phyloP scores from a whole-genome alignment of 2,113 vertebrate species.

The Gobius niger region DNA sequence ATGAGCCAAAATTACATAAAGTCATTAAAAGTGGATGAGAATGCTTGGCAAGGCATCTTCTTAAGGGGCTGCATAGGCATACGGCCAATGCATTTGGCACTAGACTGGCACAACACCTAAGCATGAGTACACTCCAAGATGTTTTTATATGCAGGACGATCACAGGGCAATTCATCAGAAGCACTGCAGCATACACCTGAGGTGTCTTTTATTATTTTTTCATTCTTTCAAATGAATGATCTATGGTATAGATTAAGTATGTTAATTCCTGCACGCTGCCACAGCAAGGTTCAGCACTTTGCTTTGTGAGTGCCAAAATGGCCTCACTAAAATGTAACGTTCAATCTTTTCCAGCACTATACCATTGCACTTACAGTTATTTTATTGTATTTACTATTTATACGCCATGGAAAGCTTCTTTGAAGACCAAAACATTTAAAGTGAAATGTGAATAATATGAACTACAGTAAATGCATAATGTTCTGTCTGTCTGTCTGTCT shows the following conservation, averaged over 20 bases:
- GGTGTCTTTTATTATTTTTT: constrained; percentile 30
- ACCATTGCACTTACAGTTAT: too few species aligned
- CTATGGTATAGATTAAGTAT: constrained; percentile 15
- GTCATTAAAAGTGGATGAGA: constrained; percentile 76
- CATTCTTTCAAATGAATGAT: constrained; percentile 29
- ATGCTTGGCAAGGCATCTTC: constrained; percentile 56
- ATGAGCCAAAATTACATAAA: constrained; percentile 72
- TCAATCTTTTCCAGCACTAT: too few species aligned
- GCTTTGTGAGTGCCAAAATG: constrained; percentile 16
- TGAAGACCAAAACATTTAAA: too few species aligned
- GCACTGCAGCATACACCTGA: background rate
- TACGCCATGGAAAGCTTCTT: too few species aligned
- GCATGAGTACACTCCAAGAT: constrained; percentile 30
- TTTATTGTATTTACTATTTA: too few species aligned
- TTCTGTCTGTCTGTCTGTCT: too few species aligned
- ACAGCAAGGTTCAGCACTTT: constrained; percentile 14
- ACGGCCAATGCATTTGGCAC: constrained; percentile 54
- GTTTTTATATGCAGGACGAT: constrained; percentile 13
- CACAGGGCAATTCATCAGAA: constrained; percentile 15
- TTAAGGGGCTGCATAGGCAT: constrained; percentile 48
- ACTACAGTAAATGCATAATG: too few species aligned
- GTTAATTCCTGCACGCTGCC: constrained; percentile 16
- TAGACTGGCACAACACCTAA: constrained; percentile 51
- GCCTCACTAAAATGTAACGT: background rate
- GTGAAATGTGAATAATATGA: too few species aligned